Evolutionary conservation across 1,140 invertebrate species (phyloP), one percentile per base, ranked within the genome.

Genomic region (Melitaea cinxia): DNA sequence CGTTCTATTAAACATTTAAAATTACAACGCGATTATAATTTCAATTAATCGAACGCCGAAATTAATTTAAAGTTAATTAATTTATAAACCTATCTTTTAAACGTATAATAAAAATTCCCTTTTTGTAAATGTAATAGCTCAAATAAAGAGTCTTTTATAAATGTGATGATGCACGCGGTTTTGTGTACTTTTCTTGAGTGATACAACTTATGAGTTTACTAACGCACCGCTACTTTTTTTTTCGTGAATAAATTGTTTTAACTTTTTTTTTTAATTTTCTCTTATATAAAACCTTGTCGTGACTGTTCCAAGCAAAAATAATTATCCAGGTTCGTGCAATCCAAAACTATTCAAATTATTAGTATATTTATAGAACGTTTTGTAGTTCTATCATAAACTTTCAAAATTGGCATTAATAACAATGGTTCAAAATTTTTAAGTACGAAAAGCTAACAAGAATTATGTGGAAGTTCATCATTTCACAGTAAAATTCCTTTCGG

Each of bases 401-500:
- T 42, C 23, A 42, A 45, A 56, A 55, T 39, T 28, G n/a, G 15
- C 37, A 39, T 57, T 23, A 23, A 57, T 15, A 58, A 65, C 55
- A 58, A 58, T 53, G 37, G 45, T 59, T 58, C 55, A 58, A 53
- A 53, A 33, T 65, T 58, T 53, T 49, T 33, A 58, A 65, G 49
- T 58, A 65, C 7, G 28, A 65, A 65, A 58, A 14, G 30, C 45
- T 53, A 65, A 53, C 24, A 58, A 58, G 52, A 64, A 15, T 64
- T 56, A 39, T 50, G 47, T 56, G 52, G 45, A 56, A 58, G 63
- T 58, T 58, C 47, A 52, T 58, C 50, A 55, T 65, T 52, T n/a
- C 55, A 23, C 63, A 55, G 57, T 65, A 65, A 65, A 65, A 65
- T 65, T 65, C 26, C 30, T 12, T 33, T 42, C 53, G 26, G 45